Evolutionary conservation across 2,113 vertebrate genomes (phyloP).

Genomic region (Rhombomys opimus): DNA sequence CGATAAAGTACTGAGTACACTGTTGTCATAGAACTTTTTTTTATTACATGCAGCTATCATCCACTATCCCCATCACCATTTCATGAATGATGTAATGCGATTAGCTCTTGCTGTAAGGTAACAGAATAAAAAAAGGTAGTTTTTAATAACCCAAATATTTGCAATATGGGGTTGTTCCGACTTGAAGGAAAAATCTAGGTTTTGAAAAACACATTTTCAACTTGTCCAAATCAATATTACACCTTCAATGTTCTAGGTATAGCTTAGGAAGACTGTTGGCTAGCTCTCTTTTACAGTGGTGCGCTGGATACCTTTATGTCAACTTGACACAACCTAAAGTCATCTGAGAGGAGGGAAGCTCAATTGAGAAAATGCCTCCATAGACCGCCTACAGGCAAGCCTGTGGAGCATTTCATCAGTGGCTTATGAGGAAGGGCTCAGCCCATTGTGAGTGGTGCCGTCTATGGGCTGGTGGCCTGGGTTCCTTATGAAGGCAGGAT

Average conservation of each 20-base stretch:
- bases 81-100: neutral
- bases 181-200: conserved; percentile 15
- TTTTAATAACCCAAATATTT: conserved; percentile 45
- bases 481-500: neutral
- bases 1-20: neutral
- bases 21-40: neutral
- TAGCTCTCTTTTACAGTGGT: neutral
- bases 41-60: neutral
- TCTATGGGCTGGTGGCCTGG: neutral
- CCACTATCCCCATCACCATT: neutral
- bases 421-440: neutral
- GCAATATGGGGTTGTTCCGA: neutral
- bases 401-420: neutral
- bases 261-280: neutral
- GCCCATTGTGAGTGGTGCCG: neutral
- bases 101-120: neutral
- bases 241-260: neutral
- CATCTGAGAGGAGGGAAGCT: neutral
- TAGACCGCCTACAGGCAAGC: neutral
- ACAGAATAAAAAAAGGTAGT: neutral
- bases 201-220: conserved; percentile 11
- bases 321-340: neutral
- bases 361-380: neutral
- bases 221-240: conserved; percentile 31
- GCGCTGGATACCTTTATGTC: neutral